Evolutionary conservation across 2,113 vertebrate species (phyloP), one percentile per base, ranked within the genome.

Genomic region (Abramis brama): DNA sequence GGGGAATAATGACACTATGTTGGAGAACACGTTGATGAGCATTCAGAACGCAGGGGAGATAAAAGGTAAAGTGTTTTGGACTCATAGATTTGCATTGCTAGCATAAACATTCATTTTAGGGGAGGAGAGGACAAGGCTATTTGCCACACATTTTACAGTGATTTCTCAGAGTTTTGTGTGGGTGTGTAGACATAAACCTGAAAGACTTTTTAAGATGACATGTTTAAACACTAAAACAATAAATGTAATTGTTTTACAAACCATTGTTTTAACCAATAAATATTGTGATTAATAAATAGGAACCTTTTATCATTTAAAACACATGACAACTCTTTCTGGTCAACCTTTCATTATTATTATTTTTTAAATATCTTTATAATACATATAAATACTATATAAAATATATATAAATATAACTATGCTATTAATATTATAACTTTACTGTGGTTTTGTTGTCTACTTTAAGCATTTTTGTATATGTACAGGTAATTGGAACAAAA

Each of bases 41-140:
- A 94, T 98, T 91, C 90, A 91, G 91, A 90, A 88, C 15, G 92
- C 94, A n/a, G 93, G 90, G 1, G 85, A 93, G 33, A 92, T 98
- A 86, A 95, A 90, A 95, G 96, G 97, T 97, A 92, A 96, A 59
- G 71, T 76, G 30, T 25, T 52, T 25, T 71, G 30, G 21, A 71
- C 1, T 1, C 33, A 50, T 11, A 57, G 0, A n/a, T 82, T 43
- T 77, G 74, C 25, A 43, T 4, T 76, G 25, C 19, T n/a, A 30
- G 25, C 74, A 30, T 76, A 76, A 52, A 76, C 15, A 27, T 36
- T 36, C 1, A 9, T 71, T 39, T 71, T 21, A 10, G 6, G n/a
- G 59, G 23, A 55, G 52, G 6, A 55, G 17, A 55, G 5, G 17
- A 55, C 17, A 55, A 7, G 52, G 52, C 52, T 55, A 19, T 55